Base-by-base conservation (phyloP, 1,140 invertebrate genomes). In the Drosophila littoralis region DNA sequence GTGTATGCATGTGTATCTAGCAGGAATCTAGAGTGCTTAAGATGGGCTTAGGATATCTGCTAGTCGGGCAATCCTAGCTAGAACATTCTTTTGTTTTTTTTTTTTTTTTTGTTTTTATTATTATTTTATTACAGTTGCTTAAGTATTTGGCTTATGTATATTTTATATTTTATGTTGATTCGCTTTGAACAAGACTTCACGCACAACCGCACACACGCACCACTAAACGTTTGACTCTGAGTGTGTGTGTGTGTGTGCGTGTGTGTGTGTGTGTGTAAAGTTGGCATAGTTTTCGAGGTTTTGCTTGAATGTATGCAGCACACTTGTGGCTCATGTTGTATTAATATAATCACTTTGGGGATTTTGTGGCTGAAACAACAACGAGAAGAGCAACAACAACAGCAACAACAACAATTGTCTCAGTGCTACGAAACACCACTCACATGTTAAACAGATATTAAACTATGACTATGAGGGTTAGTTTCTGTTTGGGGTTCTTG, bases 321-420 rank as follows among this genome's bases (percentile, higher is more conserved):
- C 84, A 88, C 84, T 88, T 88, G 84, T 88, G 84, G 84, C 84
- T 88, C 84, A 88, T 88, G 84, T 88, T 88, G 84, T 89, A 89
- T 89, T 89, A 84, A 89, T 89, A 89, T 89, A 89, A 89, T 89
- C 84, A 89, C 84, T 89, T 89, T 89, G 77, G 84, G 84, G 82
- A 89, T 89, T 81, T 90, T 80, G 75, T 77, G 75, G 69, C 64
- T 73, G 58, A 58, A 48, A 63, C 63, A 73, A 42, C 50, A 58
- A 13, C 40, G 35, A 40, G 22, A 54, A 51, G 43, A 64, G 28
- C 57, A 70, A 15, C 35, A 60, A 9, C 36, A 65, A 22, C 52
- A 45, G 28, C 71, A 68, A 60, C 46, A 63, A 65, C 63, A 51
- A 52, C 51, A 66, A 66, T 33, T 45, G 48, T 69, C 54, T 52